These are phyloP conservation scores for Melipona bicolor DNA, from an alignment of 2,888 invertebrate genomes.

Conservation along the genomic window DNA sequence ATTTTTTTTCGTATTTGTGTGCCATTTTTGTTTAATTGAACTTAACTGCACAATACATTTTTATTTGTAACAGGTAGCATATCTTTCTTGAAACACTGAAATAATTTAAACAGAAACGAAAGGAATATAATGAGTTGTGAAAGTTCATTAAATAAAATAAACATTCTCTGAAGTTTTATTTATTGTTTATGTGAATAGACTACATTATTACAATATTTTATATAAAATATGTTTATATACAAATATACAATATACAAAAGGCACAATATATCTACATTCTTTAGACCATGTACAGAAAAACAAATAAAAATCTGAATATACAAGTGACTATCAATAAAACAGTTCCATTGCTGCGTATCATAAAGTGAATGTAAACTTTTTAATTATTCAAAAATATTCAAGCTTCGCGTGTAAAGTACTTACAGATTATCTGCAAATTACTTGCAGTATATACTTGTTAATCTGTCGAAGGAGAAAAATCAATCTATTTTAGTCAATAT, in stretches of 20 bases:
- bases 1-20: constrained; percentile 28
- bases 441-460: not conserved
- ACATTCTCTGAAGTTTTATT: constrained; percentile 73
- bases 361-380: constrained; percentile 10
- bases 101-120: not conserved
- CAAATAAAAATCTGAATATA: constrained; percentile 72
- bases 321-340: constrained; percentile 41
- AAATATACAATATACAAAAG: constrained; percentile 84
- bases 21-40: constrained; percentile 29
- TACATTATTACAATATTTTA: constrained; percentile 80
- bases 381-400: constrained; percentile 8
- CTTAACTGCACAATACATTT: not conserved
- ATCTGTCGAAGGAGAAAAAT: constrained; percentile 1
- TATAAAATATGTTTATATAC: constrained; percentile 83
- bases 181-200: constrained; percentile 78
- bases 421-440: constrained; percentile 13
- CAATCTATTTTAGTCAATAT: constrained; percentile 33
- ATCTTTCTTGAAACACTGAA: not conserved
- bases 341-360: constrained; percentile 19
- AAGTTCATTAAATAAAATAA: constrained; percentile 23
- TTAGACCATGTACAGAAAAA: constrained; percentile 81
- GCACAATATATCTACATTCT: constrained; percentile 83
- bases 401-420: constrained; percentile 3
- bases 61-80: not conserved
- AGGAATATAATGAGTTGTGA: constrained; percentile 6